Evolutionary conservation across 2,113 vertebrate genomes (phyloP).

Genomic region (Sinocyclocheilus anshuiensis): DNA sequence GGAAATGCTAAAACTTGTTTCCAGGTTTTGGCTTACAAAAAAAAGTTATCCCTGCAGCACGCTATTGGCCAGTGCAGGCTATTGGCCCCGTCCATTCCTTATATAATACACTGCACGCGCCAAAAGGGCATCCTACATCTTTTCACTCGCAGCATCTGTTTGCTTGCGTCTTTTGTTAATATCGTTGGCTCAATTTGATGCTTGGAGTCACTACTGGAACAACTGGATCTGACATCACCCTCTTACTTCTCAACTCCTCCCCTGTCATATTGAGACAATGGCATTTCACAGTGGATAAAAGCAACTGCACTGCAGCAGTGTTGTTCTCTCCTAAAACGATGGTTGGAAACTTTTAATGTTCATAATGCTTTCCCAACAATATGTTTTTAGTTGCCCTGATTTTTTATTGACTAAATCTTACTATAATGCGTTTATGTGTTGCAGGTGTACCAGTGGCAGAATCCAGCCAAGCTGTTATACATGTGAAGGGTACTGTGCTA

Average conservation of each 20-base stretch:
- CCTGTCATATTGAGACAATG: not conserved
- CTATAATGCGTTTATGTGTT: not conserved
- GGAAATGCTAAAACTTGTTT: too few species aligned
- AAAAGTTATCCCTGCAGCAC: too few species aligned
- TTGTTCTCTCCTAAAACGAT: not conserved
- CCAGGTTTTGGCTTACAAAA: too few species aligned
- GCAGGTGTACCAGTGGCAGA: conserved; percentile 80
- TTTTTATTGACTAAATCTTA: too few species aligned
- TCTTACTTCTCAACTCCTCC: not conserved
- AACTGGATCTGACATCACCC: not conserved
- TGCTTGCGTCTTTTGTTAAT: not conserved
- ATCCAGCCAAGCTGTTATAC: conserved; percentile 90
- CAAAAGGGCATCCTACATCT: not conserved
- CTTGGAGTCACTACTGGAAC: not conserved
- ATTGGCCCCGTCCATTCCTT: not conserved
- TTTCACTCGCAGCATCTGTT: not conserved
- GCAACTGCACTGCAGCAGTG: not conserved
- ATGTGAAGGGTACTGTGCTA: conserved; percentile 86
- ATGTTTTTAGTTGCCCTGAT: too few species aligned
- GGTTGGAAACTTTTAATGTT: not conserved
- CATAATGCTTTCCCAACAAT: too few species aligned
- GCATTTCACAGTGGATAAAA: not conserved
- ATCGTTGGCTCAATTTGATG: not conserved
- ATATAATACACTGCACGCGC: not conserved
- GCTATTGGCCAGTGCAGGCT: too few species aligned